Base-by-base conservation (phyloP, 2,888 invertebrate species). In the Drosophila formosana region DNA sequence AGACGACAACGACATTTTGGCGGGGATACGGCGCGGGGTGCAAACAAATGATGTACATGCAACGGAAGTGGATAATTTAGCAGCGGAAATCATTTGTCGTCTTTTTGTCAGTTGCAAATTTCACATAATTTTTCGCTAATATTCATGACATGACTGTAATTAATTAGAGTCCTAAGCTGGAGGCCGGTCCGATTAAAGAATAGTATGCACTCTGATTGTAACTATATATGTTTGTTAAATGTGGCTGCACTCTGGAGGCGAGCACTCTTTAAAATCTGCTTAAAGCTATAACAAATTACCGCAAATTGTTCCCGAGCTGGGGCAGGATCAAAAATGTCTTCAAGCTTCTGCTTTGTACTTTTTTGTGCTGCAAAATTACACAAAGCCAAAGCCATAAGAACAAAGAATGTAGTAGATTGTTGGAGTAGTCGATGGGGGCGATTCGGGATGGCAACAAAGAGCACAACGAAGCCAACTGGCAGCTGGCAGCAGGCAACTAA, bases 71-170 rank as follows among this genome's bases (percentile, higher is more conserved):
- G 73, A 75, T 88, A 86, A 80, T 85, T 86, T 78, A 67, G 75
- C 43, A 74, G 51, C 83, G 89, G 85, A 86, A 85, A 75, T 85
- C 63, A 89, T 88, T 89, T 86, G 89, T 88, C 86, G 71, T 66
- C 69, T 68, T 70, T 85, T 89, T 89, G 88, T 82, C 88, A 85
- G 72, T 61, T 68, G 69, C 56, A 67, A 78, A 81, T 73, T 87
- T 50, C 56, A 51, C 62, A 75, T 56, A 58, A 78, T 74, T 69
- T 71, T 53, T 61, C 47, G 47, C 26, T 39, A 39, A 53, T 69
- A 62, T 65, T 65, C 56, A 69, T 46, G 51, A 47, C 66, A 51
- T 46, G 62, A 25, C 37, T 51, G 41, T 55, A 66, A 72, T 72
- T 78, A 76, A 80, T 72, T 76, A 53, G 23, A 30, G 28, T 18